Base-by-base conservation (phyloP, 1,140 invertebrate species). In the Protaetia brevitarsis region DNA sequence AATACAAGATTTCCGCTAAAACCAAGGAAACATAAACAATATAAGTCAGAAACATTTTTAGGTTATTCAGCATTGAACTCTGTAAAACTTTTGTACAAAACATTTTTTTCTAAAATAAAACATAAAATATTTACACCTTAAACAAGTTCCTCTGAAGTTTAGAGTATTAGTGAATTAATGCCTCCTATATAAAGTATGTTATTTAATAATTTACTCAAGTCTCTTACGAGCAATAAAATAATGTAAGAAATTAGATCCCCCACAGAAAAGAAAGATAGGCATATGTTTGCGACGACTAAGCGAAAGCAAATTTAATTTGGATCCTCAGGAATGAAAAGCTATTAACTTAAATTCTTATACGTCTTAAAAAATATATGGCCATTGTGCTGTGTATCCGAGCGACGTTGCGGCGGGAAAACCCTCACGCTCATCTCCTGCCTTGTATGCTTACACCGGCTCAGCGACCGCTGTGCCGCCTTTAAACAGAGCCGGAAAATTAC, bases 401-500 rank as follows among this genome's bases (percentile, higher is more conserved):
- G 11, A 23, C 41, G 41, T 23, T 59, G 57, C 3, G 57, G 57
- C 30, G 26, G n/a, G 19, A n/a, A n/a, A 34, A 59, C 27, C 57
- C 30, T 51, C 41, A 10, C 69, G 68, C 69, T 68, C 73, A 68
- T 67, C 58, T 73, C 65, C 63, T 69, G 63, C 58, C 62, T 41
- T 57, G 67, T 63, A 57, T 57, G 68, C 68, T 66, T 68, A 66
- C 64, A 36, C 61, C 67, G 41, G 41, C 41, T 51, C 13, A 51
- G 41, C 41, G 10, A 31, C 65, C 59, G 13, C 60, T 36, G 63
- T 57, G 66, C 45, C 36, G 63, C 58, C 66, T 67, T 71, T 73
- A 68, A 71, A 69, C 66, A 63, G 68, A 66, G 62, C 73, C 66
- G 69, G 74, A 73, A 76, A 75, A 76, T 75, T 74, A 73, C 75